Evolutionary conservation across 2,797 vertebrate genomes (phyloP), one percentile per base, ranked within the genome.

Genomic region (Acipenser ruthenus): DNA sequence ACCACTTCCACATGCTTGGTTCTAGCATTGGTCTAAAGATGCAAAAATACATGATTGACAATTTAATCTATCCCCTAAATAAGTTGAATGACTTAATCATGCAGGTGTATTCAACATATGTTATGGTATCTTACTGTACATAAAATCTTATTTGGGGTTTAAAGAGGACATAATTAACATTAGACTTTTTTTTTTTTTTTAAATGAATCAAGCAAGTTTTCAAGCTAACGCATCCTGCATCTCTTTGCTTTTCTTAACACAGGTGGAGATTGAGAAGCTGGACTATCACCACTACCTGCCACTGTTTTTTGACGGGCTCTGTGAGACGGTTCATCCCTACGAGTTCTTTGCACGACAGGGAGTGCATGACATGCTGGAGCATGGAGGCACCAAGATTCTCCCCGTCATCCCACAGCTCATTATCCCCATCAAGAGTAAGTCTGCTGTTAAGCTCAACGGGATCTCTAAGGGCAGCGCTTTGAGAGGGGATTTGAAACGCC

Each of bases 341-440:
- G 92, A 96, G 69, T 91, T 96, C 80, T 94, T 98, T 60, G 94
- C 94, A 72, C 90, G 92, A 56, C 93, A 95, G 86, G 94, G 95
- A 63, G 80, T 93, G 75, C 92, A 95, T 61, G 95, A 97, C 83
- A 80, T 98, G 92, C 85, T 99, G 85, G 92, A 97, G 72, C 91
- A 93, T 0, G 94, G 95, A 62, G 93, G 92, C 67, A 81, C 79
- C 80, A 95, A 94, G 85, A 93, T 98, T 76, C 88, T 90, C 65
- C 92, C 94, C 49, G 91, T 96, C 79, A 85, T 99, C 71, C 95
- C 94, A 48, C 93, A 95, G 77, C 93, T 98, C 78, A 95, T 98
- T 83, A 87, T 92, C 64, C 94, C 94, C 69, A 95, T 96, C 82
- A 95, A 90, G 86, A 94, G 95, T 96, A 86, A 90, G 94, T 92